Base-by-base conservation (phyloP, 2,888 invertebrate genomes). In the Ganaspis brasiliensis region DNA sequence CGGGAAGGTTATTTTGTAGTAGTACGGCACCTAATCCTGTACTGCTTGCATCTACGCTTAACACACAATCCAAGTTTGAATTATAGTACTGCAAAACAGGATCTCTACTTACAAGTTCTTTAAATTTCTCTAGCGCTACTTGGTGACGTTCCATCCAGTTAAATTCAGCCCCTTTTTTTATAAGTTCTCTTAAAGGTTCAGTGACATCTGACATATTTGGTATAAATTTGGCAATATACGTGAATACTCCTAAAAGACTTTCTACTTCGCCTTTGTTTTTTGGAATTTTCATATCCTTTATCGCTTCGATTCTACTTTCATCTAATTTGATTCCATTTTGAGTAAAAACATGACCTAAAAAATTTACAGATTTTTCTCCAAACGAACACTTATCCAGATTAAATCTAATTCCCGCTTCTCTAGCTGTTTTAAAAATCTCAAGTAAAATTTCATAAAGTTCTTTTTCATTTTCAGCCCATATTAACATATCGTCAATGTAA, bases 1-100 rank as follows among this genome's bases (percentile, higher is more conserved):
- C 81, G 10, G 89, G 89, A 71, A 87, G 81, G 10, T 83, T 82
- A 45, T 90, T 82, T 81, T 90, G 89, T 14, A 89, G 71, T n/a
- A 90, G 77, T 6, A 85, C 87, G 24, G 89, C 87, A 14, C 89
- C 90, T 12, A 88, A 55, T 40, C 85, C 85, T 72, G 63, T 59
- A 70, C 81, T 40, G 9, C 84, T 85, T 16, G 83, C 82, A 82
- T 86, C 76, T 12, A 83, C 84, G 49, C 83, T 84, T 9, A 87
- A 61, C 52, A 78, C 81, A 6, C 87, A 79, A 19, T 79, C 71
- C 77, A 82, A 76, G 19, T 84, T 83, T 2, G 77, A 59, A 76
- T 86, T 83, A 73, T 82, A 87, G 77, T 81, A 87, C 21, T 79
- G 59, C 19, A 89, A 79, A 9, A 84, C 52, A 26, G 82, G 84